Evolutionary conservation across 2,888 invertebrate genomes (phyloP).

Genomic region (Plebejus argus): DNA sequence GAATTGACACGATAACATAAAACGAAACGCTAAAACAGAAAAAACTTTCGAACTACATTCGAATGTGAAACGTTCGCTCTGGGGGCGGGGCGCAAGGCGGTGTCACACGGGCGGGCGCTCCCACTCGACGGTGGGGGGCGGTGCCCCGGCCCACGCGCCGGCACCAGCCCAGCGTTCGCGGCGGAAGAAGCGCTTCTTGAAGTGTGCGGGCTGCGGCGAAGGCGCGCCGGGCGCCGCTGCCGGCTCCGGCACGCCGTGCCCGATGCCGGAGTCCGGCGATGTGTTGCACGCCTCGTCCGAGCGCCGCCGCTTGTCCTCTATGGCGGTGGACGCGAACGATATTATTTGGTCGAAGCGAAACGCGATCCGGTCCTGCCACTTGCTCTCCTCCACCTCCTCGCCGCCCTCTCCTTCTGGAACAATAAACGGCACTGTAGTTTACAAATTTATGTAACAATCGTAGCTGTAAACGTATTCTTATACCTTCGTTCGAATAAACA

Average conservation of each 20-base stretch:
- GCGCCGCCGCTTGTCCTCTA: conserved; percentile 91
- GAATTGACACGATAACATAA: conserved; percentile 22
- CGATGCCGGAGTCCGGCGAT: conserved; percentile 93
- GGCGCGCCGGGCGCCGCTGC: conserved; percentile 56
- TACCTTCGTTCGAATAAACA: no score
- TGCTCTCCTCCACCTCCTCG: conserved; percentile 89
- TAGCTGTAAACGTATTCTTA: no score
- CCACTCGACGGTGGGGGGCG: conserved; percentile 70
- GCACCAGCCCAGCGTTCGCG: conserved; percentile 83
- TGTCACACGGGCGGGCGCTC: conserved; percentile 77
- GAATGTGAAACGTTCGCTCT: background rate
- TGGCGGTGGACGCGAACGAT: conserved; percentile 95
- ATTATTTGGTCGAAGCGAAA: conserved; percentile 96
- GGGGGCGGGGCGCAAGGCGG: conserved; percentile 44
- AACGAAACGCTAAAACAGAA: conserved; percentile 6
- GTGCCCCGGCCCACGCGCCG: conserved; percentile 62
- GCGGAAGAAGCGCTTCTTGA: conserved; percentile 92
- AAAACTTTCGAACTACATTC: conserved; percentile 9
- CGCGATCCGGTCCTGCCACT: conserved; percentile 96
- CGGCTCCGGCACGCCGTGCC: conserved; percentile 81
- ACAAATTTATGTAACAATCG: background rate
- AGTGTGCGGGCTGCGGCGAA: conserved; percentile 73
- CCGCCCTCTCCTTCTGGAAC: conserved; percentile 81
- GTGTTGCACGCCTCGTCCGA: conserved; percentile 92
- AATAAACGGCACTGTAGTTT: conserved; percentile 37